Evolutionary conservation across 2,888 invertebrate genomes (phyloP), one percentile per base, ranked within the genome.

Genomic region (Boloria selene): DNA sequence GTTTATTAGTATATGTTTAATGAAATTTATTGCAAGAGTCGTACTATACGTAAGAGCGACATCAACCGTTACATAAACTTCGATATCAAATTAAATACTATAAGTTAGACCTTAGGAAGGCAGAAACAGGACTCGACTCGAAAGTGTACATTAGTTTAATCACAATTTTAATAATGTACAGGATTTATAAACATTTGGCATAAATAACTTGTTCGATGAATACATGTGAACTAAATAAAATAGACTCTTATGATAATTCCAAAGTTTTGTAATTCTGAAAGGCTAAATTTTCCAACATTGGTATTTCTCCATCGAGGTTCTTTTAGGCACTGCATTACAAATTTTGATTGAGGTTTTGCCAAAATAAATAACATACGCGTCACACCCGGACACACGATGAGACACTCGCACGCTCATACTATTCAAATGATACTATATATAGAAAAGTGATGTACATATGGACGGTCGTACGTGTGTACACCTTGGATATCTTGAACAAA

Each of bases 161-260:
- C 80, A 86, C 82, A 85, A 81, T 79, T 79, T 77, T 74, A 61
- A 79, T 10, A 85, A 82, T 81, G 82, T 86, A 86, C 83, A 86
- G 77, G 74, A 77, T 22, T 80, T 78, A 84, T 84, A 86, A 86
- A 87, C 84, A 89, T 89, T 90, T 89, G 87, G 86, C 88, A 86
- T 85, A 84, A 81, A 83, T 79, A 84, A 80, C 75, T 81, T 78
- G 74, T 81, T 78, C 82, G 82, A 80, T 74, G 79, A 82, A 81
- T 82, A 86, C 81, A 83, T 76, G 79, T 75, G 75, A 82, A 77
- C 70, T 74, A 84, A 85, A 79, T 84, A 86, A 85, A 85, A 83
- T 84, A 87, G 83, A 85, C 79, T 79, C 82, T 83, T 84, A 86
- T 73, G 73, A 79, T 80, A 80, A 81, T 77, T 81, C 74, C 76